Evolutionary conservation across 2,888 invertebrate species (phyloP).

Genomic region (Ophioninae sp.): DNA sequence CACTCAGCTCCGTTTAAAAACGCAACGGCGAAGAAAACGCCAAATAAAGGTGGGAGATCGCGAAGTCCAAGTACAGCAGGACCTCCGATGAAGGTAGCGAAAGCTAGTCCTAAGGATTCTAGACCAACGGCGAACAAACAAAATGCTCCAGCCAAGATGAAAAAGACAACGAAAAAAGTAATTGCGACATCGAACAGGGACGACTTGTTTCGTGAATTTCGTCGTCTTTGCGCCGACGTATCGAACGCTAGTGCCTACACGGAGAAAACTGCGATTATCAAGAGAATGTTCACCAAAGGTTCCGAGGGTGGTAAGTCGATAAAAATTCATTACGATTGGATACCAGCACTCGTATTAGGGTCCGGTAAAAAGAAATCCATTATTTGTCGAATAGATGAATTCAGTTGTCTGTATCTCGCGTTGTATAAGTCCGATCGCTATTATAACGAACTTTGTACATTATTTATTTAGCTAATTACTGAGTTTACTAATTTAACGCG

Average conservation of each 20-base stretch:
- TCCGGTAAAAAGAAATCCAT: neutral
- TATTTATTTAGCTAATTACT: no score
- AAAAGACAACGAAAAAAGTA: slow-evolving; percentile 24
- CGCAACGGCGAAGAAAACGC: slow-evolving; percentile 52
- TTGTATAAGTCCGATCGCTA: no score
- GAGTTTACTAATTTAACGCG: no score
- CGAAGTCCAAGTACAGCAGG: slow-evolving; percentile 42
- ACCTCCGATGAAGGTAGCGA: slow-evolving; percentile 42
- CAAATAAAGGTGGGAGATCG: slow-evolving; percentile 50
- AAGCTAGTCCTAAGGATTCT: slow-evolving; percentile 18
- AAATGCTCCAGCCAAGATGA: slow-evolving; percentile 23
- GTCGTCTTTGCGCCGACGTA: slow-evolving; percentile 89
- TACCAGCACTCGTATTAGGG: neutral
- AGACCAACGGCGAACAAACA: slow-evolving; percentile 27
- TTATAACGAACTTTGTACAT: no score
- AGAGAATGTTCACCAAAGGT: slow-evolving; percentile 85
- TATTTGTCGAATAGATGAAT: neutral
- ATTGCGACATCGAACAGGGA: slow-evolving; percentile 80
- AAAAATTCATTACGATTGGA: neutral
- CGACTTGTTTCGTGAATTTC: slow-evolving; percentile 89
- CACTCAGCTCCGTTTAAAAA: slow-evolving; percentile 68
- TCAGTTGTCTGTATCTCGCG: no score
- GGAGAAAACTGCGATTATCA: slow-evolving; percentile 89
- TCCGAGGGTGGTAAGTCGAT: slow-evolving; percentile 75
- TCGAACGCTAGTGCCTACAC: slow-evolving; percentile 90